Conservation (phyloP, 2,113 vertebrate genomes). For the Connochaetes taurinus region DNA sequence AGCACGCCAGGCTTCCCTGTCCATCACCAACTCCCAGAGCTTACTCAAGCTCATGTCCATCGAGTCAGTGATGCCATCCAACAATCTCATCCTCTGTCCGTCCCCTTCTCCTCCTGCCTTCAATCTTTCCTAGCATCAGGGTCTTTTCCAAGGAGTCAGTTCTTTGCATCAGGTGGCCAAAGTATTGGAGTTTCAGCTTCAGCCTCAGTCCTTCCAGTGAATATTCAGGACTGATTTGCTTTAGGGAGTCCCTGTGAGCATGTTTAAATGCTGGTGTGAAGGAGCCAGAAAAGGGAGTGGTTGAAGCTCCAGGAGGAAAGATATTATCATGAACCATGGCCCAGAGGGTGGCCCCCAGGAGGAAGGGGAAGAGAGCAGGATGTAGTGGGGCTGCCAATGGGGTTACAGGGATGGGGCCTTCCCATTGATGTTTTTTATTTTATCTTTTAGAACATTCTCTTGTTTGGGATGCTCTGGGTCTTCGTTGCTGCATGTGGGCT, state of each 20-base stretch:
- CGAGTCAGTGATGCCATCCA: background rate
- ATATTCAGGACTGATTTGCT: background rate
- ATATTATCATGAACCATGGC: fast-evolving
- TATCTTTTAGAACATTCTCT: background rate
- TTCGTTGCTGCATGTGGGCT: background rate
- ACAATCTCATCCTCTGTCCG: background rate
- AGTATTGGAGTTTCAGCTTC: background rate
- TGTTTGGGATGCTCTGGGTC: background rate
- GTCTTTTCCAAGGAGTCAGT: background rate
- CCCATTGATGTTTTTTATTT: background rate
- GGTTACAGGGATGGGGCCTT: background rate
- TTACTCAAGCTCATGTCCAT: background rate
- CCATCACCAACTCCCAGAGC: background rate
- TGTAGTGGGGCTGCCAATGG: fast-evolving
- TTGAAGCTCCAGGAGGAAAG: background rate
- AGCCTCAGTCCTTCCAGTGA: background rate
- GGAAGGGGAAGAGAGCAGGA: background rate
- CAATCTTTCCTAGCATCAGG: background rate
- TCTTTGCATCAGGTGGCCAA: background rate
- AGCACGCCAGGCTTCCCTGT: background rate
- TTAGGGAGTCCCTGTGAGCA: background rate
- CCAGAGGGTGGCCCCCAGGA: background rate
- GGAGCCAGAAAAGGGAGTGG: background rate
- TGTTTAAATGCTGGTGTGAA: background rate
- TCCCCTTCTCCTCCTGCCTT: background rate